Percentiles rank a stretch among this genome's conserved stretches.
phyloP scores from a whole-genome alignment of 2,888 invertebrate genomes.

The Cephonodes hylas region DNA sequence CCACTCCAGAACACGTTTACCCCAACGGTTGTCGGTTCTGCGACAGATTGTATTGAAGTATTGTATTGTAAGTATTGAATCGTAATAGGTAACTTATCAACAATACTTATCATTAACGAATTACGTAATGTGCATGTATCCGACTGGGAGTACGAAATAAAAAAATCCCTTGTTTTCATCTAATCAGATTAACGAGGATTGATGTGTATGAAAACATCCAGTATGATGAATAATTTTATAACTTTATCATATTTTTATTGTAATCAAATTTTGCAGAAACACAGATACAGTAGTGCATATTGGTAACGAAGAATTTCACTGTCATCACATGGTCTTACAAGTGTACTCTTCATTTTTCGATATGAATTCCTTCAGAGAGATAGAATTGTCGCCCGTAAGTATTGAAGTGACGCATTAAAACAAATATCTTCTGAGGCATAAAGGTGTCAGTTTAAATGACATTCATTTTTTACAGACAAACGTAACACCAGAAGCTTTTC shows the following conservation, averaged over 20 bases:
- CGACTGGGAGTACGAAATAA: background rate
- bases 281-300: slow-evolving; percentile 85
- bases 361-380: slow-evolving; percentile 51
- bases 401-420: background rate
- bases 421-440: background rate
- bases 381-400: slow-evolving; percentile 63
- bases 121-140: background rate
- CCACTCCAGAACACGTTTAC: too few relatives aligned
- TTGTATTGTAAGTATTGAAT: too few relatives aligned
- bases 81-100: slow-evolving; percentile 7
- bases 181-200: background rate
- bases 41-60: too few relatives aligned
- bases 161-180: background rate
- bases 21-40: too few relatives aligned
- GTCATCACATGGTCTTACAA: slow-evolving; percentile 85
- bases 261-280: slow-evolving; percentile 70
- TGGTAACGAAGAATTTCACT: slow-evolving; percentile 84
- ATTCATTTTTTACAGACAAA: slow-evolving; percentile 44
- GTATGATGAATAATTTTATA: too few relatives aligned
- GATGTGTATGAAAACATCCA: background rate
- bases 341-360: slow-evolving; percentile 86
- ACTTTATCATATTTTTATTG: background rate
- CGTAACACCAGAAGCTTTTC: slow-evolving; percentile 82
- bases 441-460: background rate
- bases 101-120: background rate